Conservation (phyloP, 92 coral and sea anemone genomes). For the Micromussa lordhowensis region DNA sequence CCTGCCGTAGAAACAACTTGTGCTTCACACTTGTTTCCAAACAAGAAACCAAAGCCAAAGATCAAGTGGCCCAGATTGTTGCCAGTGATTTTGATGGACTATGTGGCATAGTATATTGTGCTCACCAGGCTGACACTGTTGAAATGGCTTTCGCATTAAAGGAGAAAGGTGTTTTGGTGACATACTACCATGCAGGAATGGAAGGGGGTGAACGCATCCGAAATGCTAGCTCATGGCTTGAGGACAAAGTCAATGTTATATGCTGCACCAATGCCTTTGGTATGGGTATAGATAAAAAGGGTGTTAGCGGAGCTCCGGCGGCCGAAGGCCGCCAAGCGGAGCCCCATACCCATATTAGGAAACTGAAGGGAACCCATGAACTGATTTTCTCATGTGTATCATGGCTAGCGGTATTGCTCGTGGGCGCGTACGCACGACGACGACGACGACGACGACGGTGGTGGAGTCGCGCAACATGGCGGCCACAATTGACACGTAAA, state of each 20-base stretch:
- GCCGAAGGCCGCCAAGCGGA: too few species aligned
- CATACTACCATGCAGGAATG: constrained; percentile 56
- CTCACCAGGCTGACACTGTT: constrained; percentile 48
- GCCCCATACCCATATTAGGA: too few species aligned
- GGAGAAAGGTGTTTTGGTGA: constrained; percentile 32
- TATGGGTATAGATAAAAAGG: constrained; percentile 50
- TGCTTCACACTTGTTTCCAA: constrained; percentile 31
- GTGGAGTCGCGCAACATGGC: too few species aligned
- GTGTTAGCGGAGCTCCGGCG: too few species aligned
- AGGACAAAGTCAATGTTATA: constrained; percentile 38
- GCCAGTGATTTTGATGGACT: constrained; percentile 45
- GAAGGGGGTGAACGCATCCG: constrained; percentile 55
- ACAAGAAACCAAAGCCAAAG: constrained; percentile 50
- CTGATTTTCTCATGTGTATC: too few species aligned
- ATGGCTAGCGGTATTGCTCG: too few species aligned
- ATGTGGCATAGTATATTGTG: constrained; percentile 64
- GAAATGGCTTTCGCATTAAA: constrained; percentile 58
- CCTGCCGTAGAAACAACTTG: constrained; percentile 44
- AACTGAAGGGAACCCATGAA: too few species aligned
- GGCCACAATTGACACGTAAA: too few species aligned
- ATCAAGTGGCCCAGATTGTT: constrained; percentile 39
- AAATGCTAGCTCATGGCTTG: constrained; percentile 48
- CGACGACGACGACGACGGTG: too few species aligned
- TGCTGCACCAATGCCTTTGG: constrained; percentile 59
- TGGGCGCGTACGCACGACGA: too few species aligned